These are phyloP conservation scores for Poecile montanus DNA, from an alignment of 2,797 vertebrate genomes.

Conservation along the genomic window DNA sequence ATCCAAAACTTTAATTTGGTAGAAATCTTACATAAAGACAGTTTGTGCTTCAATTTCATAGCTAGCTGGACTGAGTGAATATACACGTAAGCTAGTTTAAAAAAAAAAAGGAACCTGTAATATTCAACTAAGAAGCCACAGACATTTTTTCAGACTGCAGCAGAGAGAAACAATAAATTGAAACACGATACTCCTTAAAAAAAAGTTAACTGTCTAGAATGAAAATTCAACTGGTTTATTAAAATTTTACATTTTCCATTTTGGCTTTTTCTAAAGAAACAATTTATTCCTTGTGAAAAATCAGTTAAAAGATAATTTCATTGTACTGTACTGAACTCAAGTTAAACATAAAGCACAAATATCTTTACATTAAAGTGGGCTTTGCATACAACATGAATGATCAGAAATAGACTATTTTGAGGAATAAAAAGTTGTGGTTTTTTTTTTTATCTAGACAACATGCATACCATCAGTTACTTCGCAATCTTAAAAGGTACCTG, in stretches of 20 bases:
- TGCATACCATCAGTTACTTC: conserved; percentile 62
- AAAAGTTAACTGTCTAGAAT: conserved; percentile 43
- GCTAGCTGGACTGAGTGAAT: conserved; percentile 72
- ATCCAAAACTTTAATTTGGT: conserved; percentile 53
- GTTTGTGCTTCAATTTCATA: conserved; percentile 66
- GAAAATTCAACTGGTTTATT: conserved; percentile 46
- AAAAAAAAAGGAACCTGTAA: conserved; percentile 46
- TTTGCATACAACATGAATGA: conserved; percentile 57
- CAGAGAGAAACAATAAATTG: conserved; percentile 65
- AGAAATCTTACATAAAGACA: conserved; percentile 70
- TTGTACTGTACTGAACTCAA: conserved; percentile 22
- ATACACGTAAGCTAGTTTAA: conserved; percentile 59
- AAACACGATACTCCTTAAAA: conserved; percentile 62
- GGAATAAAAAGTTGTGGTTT: conserved; percentile 5
- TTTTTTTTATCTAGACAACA: conserved; percentile 53
- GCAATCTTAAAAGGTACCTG: conserved; percentile 64
- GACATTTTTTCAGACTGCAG: conserved; percentile 68
- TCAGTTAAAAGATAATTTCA: conserved; percentile 26
- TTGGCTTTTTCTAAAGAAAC: conserved; percentile 61
- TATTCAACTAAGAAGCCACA: conserved; percentile 71
- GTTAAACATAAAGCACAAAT: conserved; percentile 57
- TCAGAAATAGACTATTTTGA: conserved; percentile 34
- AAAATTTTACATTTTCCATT: conserved; percentile 44
- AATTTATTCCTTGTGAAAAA: conserved; percentile 47
- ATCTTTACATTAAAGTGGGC: conserved; percentile 54